Evolutionary conservation across 2,888 invertebrate species (phyloP), one percentile per base, ranked within the genome.

Genomic region (Stenurella melanura): DNA sequence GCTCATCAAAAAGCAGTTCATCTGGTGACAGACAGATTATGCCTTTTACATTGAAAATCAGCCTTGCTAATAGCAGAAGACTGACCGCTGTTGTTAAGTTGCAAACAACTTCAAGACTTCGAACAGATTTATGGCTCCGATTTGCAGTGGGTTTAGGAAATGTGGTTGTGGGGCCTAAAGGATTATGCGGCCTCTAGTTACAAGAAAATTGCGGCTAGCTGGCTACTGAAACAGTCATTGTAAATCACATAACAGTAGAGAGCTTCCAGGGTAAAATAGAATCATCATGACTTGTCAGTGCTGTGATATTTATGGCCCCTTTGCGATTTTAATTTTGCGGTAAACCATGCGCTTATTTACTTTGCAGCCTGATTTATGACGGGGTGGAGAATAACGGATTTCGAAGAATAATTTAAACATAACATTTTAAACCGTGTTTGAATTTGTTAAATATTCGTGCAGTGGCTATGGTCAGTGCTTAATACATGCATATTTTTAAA

Each of bases 251-350:
- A 54, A 54, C 72, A 34, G 75, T 72, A 56, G 66, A 64, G 67
- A 58, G 58, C 58, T 58, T 12, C 58, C 58, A 58, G 19, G 18
- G 18, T 69, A 73, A 75, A 79, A 79, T 79, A 78, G 78, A 79
- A 75, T 77, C 81, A 81, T 81, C 78, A 81, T 81, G 81, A 78
- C 79, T 75, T 68, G 68, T 60, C 63, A 57, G 34, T 34, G 60
- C 67, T 57, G 67, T 68, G 66, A 78, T 79, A 81, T 82, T 82
- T 82, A 82, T 78, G 80, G 73, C 64, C 75, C 74, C 74, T 75
- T 80, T 78, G 78, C 75, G 77, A 77, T 80, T 80, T 80, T 79
- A 76, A 81, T 81, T 81, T 80, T 82, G 80, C 67, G 82, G 81
- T 78, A 78, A 79, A 79, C 78, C 77, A 58, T 50, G 30, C 56